Percentiles rank a stretch among this genome's conserved stretches.
phyloP scores from a whole-genome alignment of 2,797 vertebrate genomes.

The Sebastes hopkinsi region DNA sequence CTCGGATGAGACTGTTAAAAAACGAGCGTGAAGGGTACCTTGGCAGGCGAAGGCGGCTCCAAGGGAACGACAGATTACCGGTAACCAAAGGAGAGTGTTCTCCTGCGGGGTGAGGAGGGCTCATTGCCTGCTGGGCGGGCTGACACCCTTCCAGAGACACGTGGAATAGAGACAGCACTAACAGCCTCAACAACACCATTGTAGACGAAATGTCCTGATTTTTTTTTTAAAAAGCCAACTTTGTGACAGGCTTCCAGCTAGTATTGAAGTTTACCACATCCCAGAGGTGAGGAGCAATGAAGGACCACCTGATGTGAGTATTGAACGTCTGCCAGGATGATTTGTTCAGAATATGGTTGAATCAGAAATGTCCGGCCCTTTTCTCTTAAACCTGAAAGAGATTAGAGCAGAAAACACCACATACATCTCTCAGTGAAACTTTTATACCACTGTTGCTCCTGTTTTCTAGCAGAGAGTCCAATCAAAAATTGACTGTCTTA shows the following conservation, averaged over 20 bases:
- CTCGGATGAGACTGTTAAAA: not conserved
- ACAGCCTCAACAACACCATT: constrained; percentile 54
- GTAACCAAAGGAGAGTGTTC: constrained; percentile 60
- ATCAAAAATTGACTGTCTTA: not conserved
- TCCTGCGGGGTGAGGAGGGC: constrained; percentile 33
- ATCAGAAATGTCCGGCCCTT: not conserved
- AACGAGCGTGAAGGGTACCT: constrained; percentile 38
- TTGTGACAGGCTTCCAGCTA: constrained; percentile 1
- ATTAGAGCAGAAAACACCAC: not conserved
- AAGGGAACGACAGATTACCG: constrained; percentile 81
- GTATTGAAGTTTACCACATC: constrained; percentile 15
- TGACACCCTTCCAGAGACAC: constrained; percentile 47
- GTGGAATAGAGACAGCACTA: constrained; percentile 58
- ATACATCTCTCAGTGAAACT: not conserved
- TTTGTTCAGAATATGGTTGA: not conserved
- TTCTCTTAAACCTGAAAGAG: constrained; percentile 59
- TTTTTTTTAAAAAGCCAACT: not conserved
- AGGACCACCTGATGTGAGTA: not conserved
- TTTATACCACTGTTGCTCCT: not conserved
- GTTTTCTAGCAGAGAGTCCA: not conserved
- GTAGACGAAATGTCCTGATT: constrained; percentile 19
- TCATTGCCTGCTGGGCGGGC: constrained; percentile 35
- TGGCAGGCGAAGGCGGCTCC: constrained; percentile 78
- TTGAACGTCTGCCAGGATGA: not conserved
- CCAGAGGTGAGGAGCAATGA: not conserved